Evolutionary conservation across 92 coral and sea anemone genomes (phyloP), one percentile per base, ranked within the genome.

Genomic region (Actinernus sp.): DNA sequence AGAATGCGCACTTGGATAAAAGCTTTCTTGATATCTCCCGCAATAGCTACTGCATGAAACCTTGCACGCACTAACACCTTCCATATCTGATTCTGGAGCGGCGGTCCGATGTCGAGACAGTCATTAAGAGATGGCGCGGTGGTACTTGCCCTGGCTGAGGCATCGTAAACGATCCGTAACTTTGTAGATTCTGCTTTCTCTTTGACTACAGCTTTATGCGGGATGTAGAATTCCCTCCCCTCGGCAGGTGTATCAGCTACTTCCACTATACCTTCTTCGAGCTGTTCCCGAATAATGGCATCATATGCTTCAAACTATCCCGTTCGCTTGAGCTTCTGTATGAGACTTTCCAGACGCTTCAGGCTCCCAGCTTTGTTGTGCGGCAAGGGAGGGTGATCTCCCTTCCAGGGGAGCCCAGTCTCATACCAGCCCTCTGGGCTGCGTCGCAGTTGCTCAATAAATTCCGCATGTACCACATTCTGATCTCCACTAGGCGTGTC

Each of bases 1-100:
- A 20, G 55, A 24, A 63, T 63, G 26, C 71, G 71, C 54, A 63
- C 71, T 18, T 63, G 71, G 5, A 63, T 45, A 29, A 63, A 63
- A 1, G 71, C 58, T 23, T 63, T 61, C 31, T 58, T 61, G 19
- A 61, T 61, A 45, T 61, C 68, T 25, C 68, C 68, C 3, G 19
- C 19, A 24, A 63, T 32, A 14, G 71, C 58, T 29, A 63, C 46
- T 24, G 56, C 71, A 13, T 48, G 31, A 17, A 63, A 63, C 46
- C 71, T 46, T 46, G 40, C 57, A 23, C 71, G 36, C 14, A 47
- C 71, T n/a, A 63, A 45, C 26, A 63, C 57, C 14, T 34, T 34
- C 41, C 41, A 34, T 34, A 34, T 34, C 41, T 61, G 69, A 27
- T 44, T 61, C 13, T 61, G 69, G 19, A 61, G 54, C 26, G 65